Conservation (phyloP, 2,113 vertebrate species). For the Oceanodroma tethys region DNA sequence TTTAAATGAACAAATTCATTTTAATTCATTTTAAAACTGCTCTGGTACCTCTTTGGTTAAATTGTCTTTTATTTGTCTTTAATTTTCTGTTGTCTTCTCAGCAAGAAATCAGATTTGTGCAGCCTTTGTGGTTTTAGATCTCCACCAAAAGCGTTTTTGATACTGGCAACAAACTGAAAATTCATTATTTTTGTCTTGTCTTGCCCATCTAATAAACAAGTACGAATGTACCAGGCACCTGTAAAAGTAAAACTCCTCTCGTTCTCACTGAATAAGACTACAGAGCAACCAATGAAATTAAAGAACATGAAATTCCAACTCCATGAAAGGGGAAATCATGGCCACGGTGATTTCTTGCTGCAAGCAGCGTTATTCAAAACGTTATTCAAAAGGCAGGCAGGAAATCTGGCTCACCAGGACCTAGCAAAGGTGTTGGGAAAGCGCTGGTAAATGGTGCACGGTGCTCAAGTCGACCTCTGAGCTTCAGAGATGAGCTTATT, state of each 20-base stretch:
- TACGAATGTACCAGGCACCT: neutral
- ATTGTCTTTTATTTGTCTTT: neutral
- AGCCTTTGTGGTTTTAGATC: neutral
- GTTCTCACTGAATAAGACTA: neutral
- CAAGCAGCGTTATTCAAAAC: neutral
- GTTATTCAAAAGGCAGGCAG: neutral
- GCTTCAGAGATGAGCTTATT: neutral
- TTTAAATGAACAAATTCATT: neutral
- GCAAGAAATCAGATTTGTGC: neutral
- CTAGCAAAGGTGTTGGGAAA: neutral
- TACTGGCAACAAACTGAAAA: neutral
- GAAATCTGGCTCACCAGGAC: neutral
- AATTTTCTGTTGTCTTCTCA: neutral
- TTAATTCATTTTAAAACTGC: neutral
- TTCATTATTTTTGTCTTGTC: neutral
- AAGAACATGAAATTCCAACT: neutral
- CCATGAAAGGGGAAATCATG: neutral
- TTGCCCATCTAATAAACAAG: neutral
- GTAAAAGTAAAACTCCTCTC: neutral
- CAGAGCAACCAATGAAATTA: neutral
- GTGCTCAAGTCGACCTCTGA: neutral
- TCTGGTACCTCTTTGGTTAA: neutral
- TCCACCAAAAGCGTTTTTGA: neutral
- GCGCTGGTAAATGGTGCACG: accelerated
- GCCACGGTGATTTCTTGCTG: neutral